Percentiles rank a stretch among this genome's conserved stretches.
Conservation (phyloP, 2,797 vertebrate genomes). For the Alca torda region DNA sequence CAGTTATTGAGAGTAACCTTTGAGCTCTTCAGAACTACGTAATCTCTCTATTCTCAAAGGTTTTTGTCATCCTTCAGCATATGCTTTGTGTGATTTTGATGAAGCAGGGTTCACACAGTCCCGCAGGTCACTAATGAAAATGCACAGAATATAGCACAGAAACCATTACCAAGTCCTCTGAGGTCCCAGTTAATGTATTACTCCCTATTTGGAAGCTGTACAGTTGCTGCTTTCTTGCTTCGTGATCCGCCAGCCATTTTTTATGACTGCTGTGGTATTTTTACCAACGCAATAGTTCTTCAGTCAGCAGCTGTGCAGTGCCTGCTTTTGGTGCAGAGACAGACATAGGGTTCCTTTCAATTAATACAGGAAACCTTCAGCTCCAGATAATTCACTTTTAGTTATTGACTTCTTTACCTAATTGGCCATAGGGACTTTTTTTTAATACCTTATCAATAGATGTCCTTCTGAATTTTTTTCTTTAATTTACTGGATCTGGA, state of each 20-base stretch:
- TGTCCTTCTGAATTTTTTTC: not conserved
- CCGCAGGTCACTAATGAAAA: not conserved
- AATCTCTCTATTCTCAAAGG: not conserved
- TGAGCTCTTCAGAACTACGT: not conserved
- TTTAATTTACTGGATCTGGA: not conserved
- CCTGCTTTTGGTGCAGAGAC: not conserved
- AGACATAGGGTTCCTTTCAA: not conserved
- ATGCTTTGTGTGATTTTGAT: slow-evolving; percentile 5
- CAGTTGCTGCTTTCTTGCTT: not conserved
- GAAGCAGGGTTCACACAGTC: not conserved
- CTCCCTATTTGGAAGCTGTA: not conserved
- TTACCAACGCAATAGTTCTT: not conserved
- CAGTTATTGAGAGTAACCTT: not conserved
- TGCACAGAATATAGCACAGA: not conserved
- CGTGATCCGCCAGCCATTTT: not conserved
- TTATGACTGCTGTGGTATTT: not conserved
- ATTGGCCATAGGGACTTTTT: not conserved
- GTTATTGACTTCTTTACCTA: not conserved
- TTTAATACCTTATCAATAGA: not conserved
- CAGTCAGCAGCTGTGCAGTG: not conserved
- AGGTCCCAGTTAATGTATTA: not conserved
- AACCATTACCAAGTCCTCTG: not conserved
- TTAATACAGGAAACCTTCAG: not conserved
- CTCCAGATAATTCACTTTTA: not conserved
- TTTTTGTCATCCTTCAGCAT: not conserved